A percentile compares a stretch with the other conserved stretches of the same genome.
phyloP scores from a whole-genome alignment of 2,888 invertebrate species.

The Himalopsyche japonica region DNA sequence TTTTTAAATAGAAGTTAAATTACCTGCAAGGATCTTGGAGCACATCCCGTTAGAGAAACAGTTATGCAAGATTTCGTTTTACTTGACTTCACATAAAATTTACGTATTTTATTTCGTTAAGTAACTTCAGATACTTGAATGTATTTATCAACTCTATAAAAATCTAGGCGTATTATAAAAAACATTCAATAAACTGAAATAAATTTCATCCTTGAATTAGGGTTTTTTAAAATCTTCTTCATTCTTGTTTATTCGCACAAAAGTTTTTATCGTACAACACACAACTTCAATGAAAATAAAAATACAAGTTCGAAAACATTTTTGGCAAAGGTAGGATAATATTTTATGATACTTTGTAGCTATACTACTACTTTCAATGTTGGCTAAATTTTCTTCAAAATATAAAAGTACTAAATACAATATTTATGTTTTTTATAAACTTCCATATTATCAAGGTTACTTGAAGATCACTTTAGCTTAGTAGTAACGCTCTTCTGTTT shows the following conservation, averaged over 20 bases:
- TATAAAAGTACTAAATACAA: too few relatives aligned
- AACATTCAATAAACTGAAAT: not conserved
- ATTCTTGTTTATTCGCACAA: not conserved
- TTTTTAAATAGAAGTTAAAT: not conserved
- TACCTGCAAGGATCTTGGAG: not conserved
- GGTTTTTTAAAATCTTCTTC: not conserved
- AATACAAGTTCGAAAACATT: not conserved
- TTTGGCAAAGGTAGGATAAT: not conserved
- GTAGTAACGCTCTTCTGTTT: too few relatives aligned
- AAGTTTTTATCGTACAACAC: not conserved
- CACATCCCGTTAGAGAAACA: not conserved
- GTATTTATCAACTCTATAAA: not conserved
- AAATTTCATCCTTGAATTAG: not conserved
- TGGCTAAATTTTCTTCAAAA: not conserved
- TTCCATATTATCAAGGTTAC: too few relatives aligned
- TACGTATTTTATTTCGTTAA: not conserved
- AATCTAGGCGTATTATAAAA: not conserved
- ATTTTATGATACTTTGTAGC: not conserved
- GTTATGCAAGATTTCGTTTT: too few relatives aligned
- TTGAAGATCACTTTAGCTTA: too few relatives aligned
- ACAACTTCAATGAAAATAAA: not conserved
- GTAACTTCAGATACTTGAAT: not conserved
- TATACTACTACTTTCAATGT: not conserved
- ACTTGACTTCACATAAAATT: not conserved
- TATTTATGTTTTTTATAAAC: too few relatives aligned